Conservation (phyloP, 2,888 invertebrate species). For the Lutraria lutraria region DNA sequence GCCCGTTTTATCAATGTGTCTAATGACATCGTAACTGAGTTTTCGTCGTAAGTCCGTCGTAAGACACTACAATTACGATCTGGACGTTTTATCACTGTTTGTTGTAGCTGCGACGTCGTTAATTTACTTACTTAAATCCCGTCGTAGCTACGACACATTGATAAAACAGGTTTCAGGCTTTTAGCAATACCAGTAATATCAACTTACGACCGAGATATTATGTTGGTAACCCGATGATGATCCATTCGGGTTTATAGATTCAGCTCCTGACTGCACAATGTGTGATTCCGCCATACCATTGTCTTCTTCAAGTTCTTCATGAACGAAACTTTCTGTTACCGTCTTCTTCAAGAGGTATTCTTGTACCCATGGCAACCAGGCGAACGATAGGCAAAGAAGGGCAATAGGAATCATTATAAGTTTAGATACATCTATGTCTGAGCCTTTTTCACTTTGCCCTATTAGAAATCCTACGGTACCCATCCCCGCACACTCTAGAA, state of each 20-base stretch:
- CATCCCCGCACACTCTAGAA: constrained; percentile 64
- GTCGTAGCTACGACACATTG: too few relatives aligned
- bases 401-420: constrained; percentile 71
- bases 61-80: too few relatives aligned
- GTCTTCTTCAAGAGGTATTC: constrained; percentile 51
- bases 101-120: too few relatives aligned
- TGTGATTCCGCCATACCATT: neutral
- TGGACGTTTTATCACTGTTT: too few relatives aligned
- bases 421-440: neutral
- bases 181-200: too few relatives aligned
- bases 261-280: neutral
- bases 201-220: neutral
- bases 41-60: too few relatives aligned
- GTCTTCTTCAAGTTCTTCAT: neutral
- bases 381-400: constrained; percentile 71
- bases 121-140: too few relatives aligned
- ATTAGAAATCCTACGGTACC: constrained; percentile 43
- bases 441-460: neutral
- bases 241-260: neutral
- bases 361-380: constrained; percentile 75
- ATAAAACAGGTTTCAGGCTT: too few relatives aligned
- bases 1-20: too few relatives aligned
- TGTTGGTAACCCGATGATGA: constrained; percentile 20
- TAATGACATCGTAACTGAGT: too few relatives aligned
- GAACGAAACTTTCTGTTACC: too few relatives aligned